phyloP scores from a whole-genome alignment of 2,113 vertebrate species.

The Ariopsis seemanni region DNA sequence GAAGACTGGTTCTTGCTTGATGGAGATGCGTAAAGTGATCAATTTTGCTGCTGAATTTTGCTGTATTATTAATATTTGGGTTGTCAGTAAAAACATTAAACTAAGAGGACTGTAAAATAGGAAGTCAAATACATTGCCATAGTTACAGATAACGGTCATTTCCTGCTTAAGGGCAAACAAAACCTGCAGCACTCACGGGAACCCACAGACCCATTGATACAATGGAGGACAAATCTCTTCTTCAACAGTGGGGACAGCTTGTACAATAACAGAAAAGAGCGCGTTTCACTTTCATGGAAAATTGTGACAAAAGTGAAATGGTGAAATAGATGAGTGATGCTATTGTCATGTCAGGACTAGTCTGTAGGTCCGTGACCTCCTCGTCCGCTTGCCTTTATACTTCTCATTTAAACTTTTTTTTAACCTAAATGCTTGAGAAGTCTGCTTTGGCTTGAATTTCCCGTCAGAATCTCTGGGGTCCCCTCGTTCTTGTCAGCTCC shows the following conservation, averaged over 20 bases:
- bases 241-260: slow-evolving; percentile 24
- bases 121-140: slow-evolving; percentile 60
- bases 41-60: neutral
- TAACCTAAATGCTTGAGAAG: neutral
- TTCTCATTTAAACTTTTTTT: neutral
- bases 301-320: slow-evolving; percentile 6
- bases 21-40: neutral
- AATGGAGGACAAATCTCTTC: slow-evolving; percentile 56
- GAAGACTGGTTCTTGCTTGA: neutral
- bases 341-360: neutral
- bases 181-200: slow-evolving; percentile 34
- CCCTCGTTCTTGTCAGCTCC: slow-evolving; percentile 36
- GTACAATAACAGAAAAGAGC: neutral
- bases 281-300: neutral
- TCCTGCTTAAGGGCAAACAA: slow-evolving; percentile 66
- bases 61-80: neutral
- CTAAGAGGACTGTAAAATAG: slow-evolving; percentile 43
- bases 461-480: slow-evolving; percentile 24
- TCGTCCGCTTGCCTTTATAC: neutral
- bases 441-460: slow-evolving; percentile 18
- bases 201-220: neutral
- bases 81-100: neutral
- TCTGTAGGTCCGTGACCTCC: neutral
- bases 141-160: slow-evolving; percentile 62
- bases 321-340: neutral